Conservation (phyloP, 1,140 invertebrate genomes). For the Aphaenogaster rudis region DNA sequence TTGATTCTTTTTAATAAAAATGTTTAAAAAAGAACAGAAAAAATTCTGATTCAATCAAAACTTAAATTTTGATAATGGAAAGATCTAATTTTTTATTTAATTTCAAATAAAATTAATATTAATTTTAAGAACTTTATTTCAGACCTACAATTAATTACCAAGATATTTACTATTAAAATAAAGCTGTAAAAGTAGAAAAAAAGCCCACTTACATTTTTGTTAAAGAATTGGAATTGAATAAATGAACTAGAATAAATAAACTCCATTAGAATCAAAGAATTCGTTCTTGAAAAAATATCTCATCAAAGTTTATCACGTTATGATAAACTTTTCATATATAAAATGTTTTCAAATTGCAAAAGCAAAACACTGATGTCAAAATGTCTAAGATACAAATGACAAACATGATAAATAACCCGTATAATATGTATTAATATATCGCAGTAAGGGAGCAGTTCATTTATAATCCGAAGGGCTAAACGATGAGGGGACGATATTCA, state of each 20-base stretch:
- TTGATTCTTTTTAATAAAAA: neutral
- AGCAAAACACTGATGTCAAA: neutral
- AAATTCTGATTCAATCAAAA: neutral
- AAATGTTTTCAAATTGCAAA: constrained; percentile 8
- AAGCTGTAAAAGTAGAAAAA: neutral
- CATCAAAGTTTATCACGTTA: neutral
- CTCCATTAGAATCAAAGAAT: neutral
- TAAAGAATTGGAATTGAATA: neutral
- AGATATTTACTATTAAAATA: constrained; percentile 6
- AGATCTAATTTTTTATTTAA: neutral
- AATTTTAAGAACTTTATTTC: neutral
- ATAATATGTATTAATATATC: neutral
- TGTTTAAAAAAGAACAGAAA: neutral
- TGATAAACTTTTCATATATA: neutral
- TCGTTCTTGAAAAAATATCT: neutral
- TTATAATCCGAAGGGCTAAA: constrained; percentile 19
- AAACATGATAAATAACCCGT: constrained; percentile 1
- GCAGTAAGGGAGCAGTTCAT: neutral
- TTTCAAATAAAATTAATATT: neutral
- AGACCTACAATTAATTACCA: neutral
- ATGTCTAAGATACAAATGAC: neutral
- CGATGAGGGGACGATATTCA: neutral
- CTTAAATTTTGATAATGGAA: neutral
- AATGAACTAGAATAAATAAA: neutral
- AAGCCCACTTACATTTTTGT: neutral